phyloP scores from a whole-genome alignment of 35 echinoderm and acorn worm species.

The Lytechinus variegatus region DNA sequence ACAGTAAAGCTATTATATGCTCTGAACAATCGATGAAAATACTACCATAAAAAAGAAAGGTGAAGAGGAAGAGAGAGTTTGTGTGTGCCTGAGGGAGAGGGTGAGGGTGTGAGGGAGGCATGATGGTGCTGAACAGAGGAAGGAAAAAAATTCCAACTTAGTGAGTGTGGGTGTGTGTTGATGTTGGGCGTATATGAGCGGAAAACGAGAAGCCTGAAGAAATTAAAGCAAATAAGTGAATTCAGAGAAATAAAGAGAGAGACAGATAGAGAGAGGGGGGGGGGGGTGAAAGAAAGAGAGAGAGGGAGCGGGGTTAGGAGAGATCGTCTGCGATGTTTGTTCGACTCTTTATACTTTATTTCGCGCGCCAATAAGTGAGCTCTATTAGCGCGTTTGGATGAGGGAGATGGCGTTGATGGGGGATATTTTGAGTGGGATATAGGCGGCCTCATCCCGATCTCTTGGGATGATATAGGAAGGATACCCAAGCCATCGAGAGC shows the following conservation, averaged over 20 bases:
- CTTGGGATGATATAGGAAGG: constrained; percentile 23
- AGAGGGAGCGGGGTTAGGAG: not conserved
- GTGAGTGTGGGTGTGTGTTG: no score
- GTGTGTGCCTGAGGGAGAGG: no score
- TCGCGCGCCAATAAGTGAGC: not conserved
- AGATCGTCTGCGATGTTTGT: not conserved
- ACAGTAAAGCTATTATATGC: no score
- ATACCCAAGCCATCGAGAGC: constrained; percentile 27
- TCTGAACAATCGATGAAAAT: no score
- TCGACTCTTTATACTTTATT: not conserved
- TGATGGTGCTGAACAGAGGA: no score
- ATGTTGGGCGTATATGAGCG: no score
- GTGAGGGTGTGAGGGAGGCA: no score
- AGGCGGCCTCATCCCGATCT: not conserved
- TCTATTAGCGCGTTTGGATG: not conserved
- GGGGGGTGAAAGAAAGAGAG: not conserved
- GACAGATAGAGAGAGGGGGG: not conserved
- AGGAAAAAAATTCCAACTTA: no score
- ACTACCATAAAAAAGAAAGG: no score
- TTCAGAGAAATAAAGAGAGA: not conserved
- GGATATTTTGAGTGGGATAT: not conserved
- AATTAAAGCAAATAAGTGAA: no score
- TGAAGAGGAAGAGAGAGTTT: no score
- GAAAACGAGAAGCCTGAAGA: no score
- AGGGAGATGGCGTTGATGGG: not conserved